Evolutionary conservation across 2,888 invertebrate species (phyloP).

Genomic region (Tribolium freemani): DNA sequence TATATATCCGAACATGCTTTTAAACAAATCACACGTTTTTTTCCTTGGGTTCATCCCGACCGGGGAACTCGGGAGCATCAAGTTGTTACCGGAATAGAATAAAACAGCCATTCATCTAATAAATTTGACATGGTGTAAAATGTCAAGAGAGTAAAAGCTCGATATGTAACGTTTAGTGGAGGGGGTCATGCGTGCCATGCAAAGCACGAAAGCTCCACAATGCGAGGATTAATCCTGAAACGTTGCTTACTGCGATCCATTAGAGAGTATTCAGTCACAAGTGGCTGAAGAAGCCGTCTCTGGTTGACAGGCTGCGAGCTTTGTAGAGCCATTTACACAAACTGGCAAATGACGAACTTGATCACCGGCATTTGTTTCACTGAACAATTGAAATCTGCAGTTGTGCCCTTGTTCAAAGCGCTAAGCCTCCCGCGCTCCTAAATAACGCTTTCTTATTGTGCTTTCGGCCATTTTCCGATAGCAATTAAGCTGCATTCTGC

Average conservation of each 20-base stretch:
- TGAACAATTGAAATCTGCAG: slow-evolving; percentile 49
- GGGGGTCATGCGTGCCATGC: slow-evolving; percentile 31
- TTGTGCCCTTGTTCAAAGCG: slow-evolving; percentile 14
- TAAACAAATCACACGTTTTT: slow-evolving; percentile 55
- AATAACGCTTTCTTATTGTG: slow-evolving; percentile 35
- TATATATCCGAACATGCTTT: slow-evolving; percentile 51
- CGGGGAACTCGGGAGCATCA: slow-evolving; percentile 24
- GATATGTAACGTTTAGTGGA: neutral
- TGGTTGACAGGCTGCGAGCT: slow-evolving; percentile 22
- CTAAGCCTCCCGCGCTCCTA: slow-evolving; percentile 4
- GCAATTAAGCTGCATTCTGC: slow-evolving; percentile 45
- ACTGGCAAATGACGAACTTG: slow-evolving; percentile 44
- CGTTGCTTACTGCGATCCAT: slow-evolving; percentile 52
- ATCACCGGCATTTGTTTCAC: slow-evolving; percentile 48
- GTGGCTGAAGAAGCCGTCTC: slow-evolving; percentile 44
- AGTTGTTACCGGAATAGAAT: slow-evolving; percentile 34
- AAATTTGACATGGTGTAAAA: slow-evolving; percentile 35
- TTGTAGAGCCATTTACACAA: slow-evolving; percentile 35
- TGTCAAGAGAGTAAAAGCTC: slow-evolving; percentile 22
- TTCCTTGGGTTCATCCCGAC: slow-evolving; percentile 6
- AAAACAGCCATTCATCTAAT: slow-evolving; percentile 38
- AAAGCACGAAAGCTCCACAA: slow-evolving; percentile 34
- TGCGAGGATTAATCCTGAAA: slow-evolving; percentile 51
- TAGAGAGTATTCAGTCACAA: slow-evolving; percentile 52
- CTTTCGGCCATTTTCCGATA: slow-evolving; percentile 43